Conservation (phyloP, 2,113 vertebrate genomes). For the Zeus faber region DNA sequence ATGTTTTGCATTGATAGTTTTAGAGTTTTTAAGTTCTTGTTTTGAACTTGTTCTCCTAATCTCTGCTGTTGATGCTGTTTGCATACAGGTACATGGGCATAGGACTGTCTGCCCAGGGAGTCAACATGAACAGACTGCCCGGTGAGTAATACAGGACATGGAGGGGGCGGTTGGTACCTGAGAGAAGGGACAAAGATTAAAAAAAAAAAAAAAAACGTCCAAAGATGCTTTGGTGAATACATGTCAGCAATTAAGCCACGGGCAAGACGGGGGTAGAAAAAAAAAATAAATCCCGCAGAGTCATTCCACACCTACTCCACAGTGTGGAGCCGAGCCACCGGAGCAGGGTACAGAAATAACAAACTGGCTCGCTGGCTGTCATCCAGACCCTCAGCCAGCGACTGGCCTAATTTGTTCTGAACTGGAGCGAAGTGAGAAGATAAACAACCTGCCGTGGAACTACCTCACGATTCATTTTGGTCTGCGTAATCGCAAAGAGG, state of each 20-base stretch:
- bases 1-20: too few relatives aligned
- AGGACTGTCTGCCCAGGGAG: slow-evolving; percentile 96
- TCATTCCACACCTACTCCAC: too few relatives aligned
- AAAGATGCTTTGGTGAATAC: too few relatives aligned
- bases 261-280: too few relatives aligned
- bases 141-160: slow-evolving; percentile 83
- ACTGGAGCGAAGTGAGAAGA: slow-evolving; percentile 22
- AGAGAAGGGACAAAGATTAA: too few relatives aligned
- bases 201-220: too few relatives aligned
- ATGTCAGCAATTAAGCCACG: too few relatives aligned
- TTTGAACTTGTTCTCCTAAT: not conserved
- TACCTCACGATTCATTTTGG: slow-evolving; percentile 28
- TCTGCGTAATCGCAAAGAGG: not conserved
- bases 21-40: too few relatives aligned
- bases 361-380: slow-evolving; percentile 6
- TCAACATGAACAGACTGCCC: slow-evolving; percentile 99
- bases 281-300: too few relatives aligned
- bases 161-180: too few relatives aligned
- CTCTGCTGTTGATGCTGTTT: slow-evolving; percentile 41
- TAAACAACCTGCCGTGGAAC: slow-evolving; percentile 7
- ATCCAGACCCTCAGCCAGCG: slow-evolving; percentile 33
- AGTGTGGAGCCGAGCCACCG: too few relatives aligned
- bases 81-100: slow-evolving; percentile 96
- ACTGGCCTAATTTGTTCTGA: not conserved
- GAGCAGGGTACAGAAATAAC: too few relatives aligned